A percentile compares a stretch with the other conserved stretches of the same genome.
phyloP scores from a whole-genome alignment of 2,113 vertebrate species.

The Macrotus californicus region DNA sequence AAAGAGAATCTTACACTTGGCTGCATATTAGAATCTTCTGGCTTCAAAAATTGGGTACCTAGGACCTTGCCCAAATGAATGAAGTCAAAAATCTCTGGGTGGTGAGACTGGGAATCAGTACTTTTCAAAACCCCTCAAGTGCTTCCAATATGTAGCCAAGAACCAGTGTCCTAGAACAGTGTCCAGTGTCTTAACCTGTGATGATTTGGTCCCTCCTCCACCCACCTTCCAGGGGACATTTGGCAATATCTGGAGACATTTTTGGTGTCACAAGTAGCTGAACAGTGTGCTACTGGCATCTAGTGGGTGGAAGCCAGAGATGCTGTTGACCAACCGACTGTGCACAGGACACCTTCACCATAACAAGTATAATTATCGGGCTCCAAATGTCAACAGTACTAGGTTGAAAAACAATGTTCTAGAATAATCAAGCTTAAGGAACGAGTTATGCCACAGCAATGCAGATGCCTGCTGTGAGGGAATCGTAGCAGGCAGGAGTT shows the following conservation, averaged over 20 bases:
- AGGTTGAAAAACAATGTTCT: not conserved
- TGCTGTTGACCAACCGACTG: not conserved
- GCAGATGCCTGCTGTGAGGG: not conserved
- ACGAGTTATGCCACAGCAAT: not conserved
- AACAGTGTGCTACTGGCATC: not conserved
- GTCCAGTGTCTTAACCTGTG: not conserved
- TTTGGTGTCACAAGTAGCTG: not conserved
- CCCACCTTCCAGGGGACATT: not conserved
- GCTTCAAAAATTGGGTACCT: not conserved
- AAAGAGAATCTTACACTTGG: not conserved
- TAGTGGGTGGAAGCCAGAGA: not conserved
- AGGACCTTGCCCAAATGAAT: not conserved
- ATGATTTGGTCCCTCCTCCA: not conserved
- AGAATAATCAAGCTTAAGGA: not conserved
- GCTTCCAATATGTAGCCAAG: not conserved
- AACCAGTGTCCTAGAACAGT: not conserved
- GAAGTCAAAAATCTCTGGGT: not conserved
- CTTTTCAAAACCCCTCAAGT: not conserved
- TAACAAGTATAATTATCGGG: not conserved
- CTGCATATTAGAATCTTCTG: not conserved
- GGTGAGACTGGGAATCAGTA: not conserved
- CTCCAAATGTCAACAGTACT: not conserved
- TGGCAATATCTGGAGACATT: not conserved
- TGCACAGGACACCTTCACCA: not conserved
- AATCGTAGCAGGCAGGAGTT: not conserved